These are phyloP conservation scores for Microtus richardsoni DNA, from an alignment of 2,113 vertebrate genomes.

Conservation along the genomic window DNA sequence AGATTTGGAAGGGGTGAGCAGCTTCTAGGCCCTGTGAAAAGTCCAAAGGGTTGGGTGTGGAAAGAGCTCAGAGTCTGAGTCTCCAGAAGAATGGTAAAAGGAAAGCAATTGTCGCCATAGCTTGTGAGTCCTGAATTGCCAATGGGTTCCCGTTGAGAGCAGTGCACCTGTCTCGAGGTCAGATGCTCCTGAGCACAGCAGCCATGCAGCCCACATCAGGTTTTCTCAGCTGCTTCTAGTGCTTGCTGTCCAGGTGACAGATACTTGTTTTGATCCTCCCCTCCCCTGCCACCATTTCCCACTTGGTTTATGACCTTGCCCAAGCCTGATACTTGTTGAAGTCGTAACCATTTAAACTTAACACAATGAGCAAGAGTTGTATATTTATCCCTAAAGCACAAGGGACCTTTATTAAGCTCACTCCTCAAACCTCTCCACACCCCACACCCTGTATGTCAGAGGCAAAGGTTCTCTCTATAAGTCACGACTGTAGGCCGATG, in stretches of 20 bases:
- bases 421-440: not conserved
- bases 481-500: not conserved
- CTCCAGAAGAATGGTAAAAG: not conserved
- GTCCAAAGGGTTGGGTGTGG: not conserved
- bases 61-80: no score
- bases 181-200: not conserved
- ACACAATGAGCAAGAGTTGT: not conserved
- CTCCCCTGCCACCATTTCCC: no score
- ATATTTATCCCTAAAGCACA: not conserved
- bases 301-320: not conserved
- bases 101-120: accelerated
- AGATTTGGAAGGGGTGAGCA: not conserved
- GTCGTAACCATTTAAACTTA: not conserved
- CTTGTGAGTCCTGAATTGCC: not conserved
- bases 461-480: not conserved
- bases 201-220: no score
- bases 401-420: not conserved
- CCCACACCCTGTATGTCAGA: not conserved
- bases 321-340: not conserved
- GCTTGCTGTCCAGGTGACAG: not conserved
- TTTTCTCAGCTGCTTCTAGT: no score
- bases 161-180: not conserved
- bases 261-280: not conserved
- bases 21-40: not conserved
- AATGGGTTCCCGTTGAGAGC: not conserved